Percentiles rank a stretch among this genome's conserved stretches.
phyloP scores from a whole-genome alignment of 1,140 invertebrate species.

The Drosophila erecta region DNA sequence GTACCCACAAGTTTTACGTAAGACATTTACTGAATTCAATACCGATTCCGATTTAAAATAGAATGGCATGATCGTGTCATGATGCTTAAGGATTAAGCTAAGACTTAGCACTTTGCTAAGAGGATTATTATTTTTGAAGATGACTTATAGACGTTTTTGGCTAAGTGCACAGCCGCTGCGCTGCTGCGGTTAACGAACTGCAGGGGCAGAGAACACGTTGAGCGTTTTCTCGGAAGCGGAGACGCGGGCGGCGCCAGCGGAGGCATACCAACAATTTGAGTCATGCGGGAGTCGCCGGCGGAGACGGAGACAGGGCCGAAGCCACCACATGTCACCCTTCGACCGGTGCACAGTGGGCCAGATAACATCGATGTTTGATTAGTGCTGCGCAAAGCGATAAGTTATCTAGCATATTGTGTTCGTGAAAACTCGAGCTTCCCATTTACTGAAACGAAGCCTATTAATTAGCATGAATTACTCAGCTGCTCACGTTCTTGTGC shows the following conservation, averaged over 20 bases:
- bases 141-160: neutral
- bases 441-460: constrained; percentile 29
- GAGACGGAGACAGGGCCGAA: constrained; percentile 3
- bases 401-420: constrained; percentile 21
- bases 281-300: constrained; percentile 42
- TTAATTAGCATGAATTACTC: constrained; percentile 28
- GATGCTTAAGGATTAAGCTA: too few relatives aligned
- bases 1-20: too few relatives aligned
- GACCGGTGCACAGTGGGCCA: constrained; percentile 29
- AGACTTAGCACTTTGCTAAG: too few relatives aligned
- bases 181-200: constrained; percentile 65
- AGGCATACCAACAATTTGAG: constrained; percentile 51
- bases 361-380: constrained; percentile 20
- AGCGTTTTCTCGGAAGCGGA: constrained; percentile 22
- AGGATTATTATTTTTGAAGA: too few relatives aligned
- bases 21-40: too few relatives aligned
- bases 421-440: constrained; percentile 14
- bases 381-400: constrained; percentile 6
- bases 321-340: constrained; percentile 48
- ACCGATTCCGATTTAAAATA: too few relatives aligned
- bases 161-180: constrained; percentile 11
- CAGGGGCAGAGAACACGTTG: constrained; percentile 26
- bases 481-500: neutral
- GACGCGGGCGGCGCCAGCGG: constrained; percentile 9
- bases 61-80: too few relatives aligned